phyloP scores from a whole-genome alignment of 2,113 vertebrate genomes.

The Aleadryas rufinucha region DNA sequence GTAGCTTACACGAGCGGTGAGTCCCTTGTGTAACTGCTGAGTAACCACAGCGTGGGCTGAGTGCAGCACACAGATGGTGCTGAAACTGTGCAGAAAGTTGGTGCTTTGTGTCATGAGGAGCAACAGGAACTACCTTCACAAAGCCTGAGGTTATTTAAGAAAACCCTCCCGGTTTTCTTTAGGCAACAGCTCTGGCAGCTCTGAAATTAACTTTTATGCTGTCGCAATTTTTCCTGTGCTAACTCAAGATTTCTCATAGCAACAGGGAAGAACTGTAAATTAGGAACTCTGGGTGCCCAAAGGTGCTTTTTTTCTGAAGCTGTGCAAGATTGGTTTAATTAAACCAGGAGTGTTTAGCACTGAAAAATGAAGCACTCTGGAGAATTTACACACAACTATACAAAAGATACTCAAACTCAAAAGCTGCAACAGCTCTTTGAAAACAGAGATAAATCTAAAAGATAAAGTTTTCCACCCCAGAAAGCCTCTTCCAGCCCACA shows the following conservation, averaged over 20 bases:
- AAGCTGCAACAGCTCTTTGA: background rate
- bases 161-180: background rate
- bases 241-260: background rate
- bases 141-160: background rate
- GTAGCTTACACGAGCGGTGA: rapidly evolving
- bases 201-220: background rate
- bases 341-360: background rate
- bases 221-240: background rate
- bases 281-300: background rate
- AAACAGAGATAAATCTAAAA: background rate
- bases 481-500: background rate
- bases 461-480: background rate
- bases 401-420: background rate
- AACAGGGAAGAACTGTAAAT: background rate
- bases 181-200: background rate
- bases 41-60: background rate
- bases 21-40: background rate
- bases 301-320: background rate
- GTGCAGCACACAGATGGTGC: background rate
- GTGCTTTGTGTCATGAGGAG: background rate
- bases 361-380: background rate
- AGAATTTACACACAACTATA: background rate
- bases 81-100: background rate
- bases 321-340: background rate
- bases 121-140: background rate